Percentiles rank a stretch among this genome's conserved stretches.
These are phyloP conservation scores for Aporophyla lueneburgensis DNA, from an alignment of 2,888 invertebrate species.

Conservation along the genomic window DNA sequence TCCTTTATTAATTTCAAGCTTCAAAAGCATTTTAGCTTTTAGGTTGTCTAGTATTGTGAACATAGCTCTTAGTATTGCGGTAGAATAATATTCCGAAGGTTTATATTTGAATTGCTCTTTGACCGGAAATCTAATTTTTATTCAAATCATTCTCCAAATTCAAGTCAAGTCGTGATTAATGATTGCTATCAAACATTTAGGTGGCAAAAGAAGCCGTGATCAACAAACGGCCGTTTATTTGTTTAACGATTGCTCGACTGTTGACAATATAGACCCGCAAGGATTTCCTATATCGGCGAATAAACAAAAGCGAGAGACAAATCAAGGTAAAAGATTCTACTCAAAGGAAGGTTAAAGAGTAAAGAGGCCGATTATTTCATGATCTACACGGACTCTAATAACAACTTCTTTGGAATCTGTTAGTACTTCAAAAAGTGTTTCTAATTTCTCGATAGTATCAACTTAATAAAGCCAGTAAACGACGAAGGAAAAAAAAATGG, in stretches of 20 bases:
- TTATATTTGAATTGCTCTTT: background rate
- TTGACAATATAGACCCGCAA: slow-evolving; percentile 64
- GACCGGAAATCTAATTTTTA: background rate
- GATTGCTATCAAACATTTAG: slow-evolving; percentile 44
- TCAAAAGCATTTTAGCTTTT: background rate
- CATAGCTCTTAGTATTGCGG: background rate
- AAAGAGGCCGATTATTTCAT: slow-evolving; percentile 24
- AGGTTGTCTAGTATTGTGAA: background rate
- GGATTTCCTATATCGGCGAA: slow-evolving; percentile 63
- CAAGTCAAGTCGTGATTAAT: slow-evolving; percentile 16
- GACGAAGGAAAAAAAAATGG: background rate
- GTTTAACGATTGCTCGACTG: slow-evolving; percentile 57
- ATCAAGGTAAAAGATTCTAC: slow-evolving; percentile 60
- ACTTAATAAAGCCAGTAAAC: background rate
- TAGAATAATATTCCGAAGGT: slow-evolving; percentile 6
- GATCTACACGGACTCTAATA: background rate
- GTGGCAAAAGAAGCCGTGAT: slow-evolving; percentile 44
- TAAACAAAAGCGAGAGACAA: slow-evolving; percentile 61
- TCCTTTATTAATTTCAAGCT: background rate
- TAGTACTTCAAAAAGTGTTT: background rate
- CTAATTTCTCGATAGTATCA: background rate
- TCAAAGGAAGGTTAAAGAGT: slow-evolving; percentile 43
- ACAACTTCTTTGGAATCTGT: background rate
- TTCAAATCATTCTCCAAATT: slow-evolving; percentile 14
- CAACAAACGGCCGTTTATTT: slow-evolving; percentile 51